Conservation (phyloP, 1,140 invertebrate species). For the Mercenaria mercenaria region DNA sequence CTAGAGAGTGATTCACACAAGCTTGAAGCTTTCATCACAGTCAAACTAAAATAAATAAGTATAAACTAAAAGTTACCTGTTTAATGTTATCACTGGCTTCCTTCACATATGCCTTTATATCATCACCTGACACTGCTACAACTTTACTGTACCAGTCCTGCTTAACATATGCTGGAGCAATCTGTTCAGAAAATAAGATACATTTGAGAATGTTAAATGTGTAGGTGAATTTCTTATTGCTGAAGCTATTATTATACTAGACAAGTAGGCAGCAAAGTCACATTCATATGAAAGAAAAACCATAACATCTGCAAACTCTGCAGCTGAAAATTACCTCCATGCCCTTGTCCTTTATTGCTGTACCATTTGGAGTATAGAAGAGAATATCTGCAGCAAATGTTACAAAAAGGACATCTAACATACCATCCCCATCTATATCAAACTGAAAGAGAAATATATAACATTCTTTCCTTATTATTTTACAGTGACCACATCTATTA, state of each 20-base stretch:
- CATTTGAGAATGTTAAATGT: neutral
- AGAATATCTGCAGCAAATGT: constrained; percentile 79
- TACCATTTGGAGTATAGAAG: constrained; percentile 78
- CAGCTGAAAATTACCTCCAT: constrained; percentile 69
- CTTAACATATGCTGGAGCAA: constrained; percentile 73
- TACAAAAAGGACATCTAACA: constrained; percentile 80
- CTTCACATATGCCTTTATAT: constrained; percentile 45
- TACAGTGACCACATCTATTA: too few relatives aligned
- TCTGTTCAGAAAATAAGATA: constrained; percentile 57
- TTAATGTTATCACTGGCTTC: neutral
- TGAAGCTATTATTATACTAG: too few relatives aligned
- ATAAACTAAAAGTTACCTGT: too few relatives aligned
- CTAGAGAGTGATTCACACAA: too few relatives aligned
- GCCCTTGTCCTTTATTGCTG: constrained; percentile 61
- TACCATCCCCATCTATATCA: constrained; percentile 83
- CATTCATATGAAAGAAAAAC: too few relatives aligned
- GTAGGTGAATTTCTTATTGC: too few relatives aligned
- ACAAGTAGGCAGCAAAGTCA: too few relatives aligned
- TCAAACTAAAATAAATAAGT: too few relatives aligned
- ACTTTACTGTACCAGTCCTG: constrained; percentile 71
- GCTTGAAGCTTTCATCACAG: too few relatives aligned
- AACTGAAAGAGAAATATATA: constrained; percentile 73
- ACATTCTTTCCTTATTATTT: too few relatives aligned
- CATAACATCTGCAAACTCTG: too few relatives aligned
- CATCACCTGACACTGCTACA: constrained; percentile 27